Conservation (phyloP, 2,113 vertebrate genomes). For the Lucifuga dentata region DNA sequence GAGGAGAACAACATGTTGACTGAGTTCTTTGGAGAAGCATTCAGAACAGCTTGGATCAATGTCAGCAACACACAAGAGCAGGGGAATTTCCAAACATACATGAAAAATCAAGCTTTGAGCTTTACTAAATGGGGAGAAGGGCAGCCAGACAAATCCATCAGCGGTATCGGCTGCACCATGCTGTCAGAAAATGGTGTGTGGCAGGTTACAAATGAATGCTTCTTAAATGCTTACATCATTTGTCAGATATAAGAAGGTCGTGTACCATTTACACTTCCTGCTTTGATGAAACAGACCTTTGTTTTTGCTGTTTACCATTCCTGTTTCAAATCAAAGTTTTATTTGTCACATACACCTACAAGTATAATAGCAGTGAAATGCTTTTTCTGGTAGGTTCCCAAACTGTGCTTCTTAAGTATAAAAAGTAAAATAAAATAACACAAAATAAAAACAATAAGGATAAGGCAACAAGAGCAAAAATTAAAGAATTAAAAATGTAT, state of each 20-base stretch:
- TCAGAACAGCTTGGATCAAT: slow-evolving; percentile 27
- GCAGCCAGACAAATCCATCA: slow-evolving; percentile 43
- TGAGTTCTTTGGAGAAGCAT: neutral
- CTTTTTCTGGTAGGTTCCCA: no score
- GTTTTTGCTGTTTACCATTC: no score
- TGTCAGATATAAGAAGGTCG: slow-evolving; percentile 35
- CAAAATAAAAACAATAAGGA: no score
- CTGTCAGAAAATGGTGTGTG: slow-evolving; percentile 19
- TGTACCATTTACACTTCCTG: no score
- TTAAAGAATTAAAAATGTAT: no score
- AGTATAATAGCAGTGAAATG: no score
- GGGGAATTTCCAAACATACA: slow-evolving; percentile 25
- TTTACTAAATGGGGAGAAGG: slow-evolving; percentile 44
- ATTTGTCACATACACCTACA: no score
- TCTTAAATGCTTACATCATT: slow-evolving; percentile 23
- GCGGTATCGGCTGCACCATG: slow-evolving; percentile 44
- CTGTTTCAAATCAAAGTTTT: no score
- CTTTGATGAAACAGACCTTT: no score
- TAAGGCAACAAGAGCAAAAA: no score
- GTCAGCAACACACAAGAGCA: slow-evolving; percentile 23
- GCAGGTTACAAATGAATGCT: slow-evolving; percentile 21
- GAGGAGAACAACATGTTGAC: slow-evolving; percentile 32
- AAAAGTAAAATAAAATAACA: no score
- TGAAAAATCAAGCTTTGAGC: slow-evolving; percentile 31
- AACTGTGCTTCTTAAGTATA: no score